Base-by-base conservation (phyloP, 2,113 vertebrate species). In the Sceloporus tristichus region DNA sequence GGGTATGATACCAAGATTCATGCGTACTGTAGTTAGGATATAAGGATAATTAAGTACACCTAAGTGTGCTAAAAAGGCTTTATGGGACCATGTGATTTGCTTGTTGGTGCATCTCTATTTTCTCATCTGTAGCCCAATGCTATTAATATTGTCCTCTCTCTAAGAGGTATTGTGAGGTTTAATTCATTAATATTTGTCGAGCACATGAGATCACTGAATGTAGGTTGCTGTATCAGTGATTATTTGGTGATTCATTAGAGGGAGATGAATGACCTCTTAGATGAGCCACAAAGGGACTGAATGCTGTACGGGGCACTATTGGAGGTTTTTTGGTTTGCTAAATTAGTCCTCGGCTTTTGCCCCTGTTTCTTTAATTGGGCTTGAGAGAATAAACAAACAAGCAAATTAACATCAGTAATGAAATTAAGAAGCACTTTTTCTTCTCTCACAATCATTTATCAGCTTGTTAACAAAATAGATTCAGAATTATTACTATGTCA, bases 61-160 rank as follows among this genome's bases (percentile, higher is more conserved):
- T 23, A 27, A 14, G 25, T 73, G 38, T 56, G 65, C 53, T 56
- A 74, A 81, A 81, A 74, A 82, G 40, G 1, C 56, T 76, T 66
- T 59, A 29, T n/a, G 40, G 34, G 79, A 87, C 79, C 62, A 56
- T 56, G 62, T 54, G 80, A 66, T 54, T 23, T 38, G 21, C 42
- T 66, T 76, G 65, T 29, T 16, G n/a, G 56, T 88, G 74, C 81
- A 84, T 84, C 79, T 85, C 54, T 62, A 62, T 81, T 80, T 89
- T 75, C 84, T 86, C 62, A 77, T 38, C 48, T 48, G 34, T 34
- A 86, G 73, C 56, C 71, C 40, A 62, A 27, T 78, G 62, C 74
- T 86, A 90, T 86, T 82, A 79, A 79, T 90, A 79, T 86, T 90
- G 80, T 78, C 89, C 79, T 87, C 73, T 73, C 66, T 81, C 79